Evolutionary conservation across 2,888 invertebrate genomes (phyloP).

Genomic region (Euplagia quadripunctaria): DNA sequence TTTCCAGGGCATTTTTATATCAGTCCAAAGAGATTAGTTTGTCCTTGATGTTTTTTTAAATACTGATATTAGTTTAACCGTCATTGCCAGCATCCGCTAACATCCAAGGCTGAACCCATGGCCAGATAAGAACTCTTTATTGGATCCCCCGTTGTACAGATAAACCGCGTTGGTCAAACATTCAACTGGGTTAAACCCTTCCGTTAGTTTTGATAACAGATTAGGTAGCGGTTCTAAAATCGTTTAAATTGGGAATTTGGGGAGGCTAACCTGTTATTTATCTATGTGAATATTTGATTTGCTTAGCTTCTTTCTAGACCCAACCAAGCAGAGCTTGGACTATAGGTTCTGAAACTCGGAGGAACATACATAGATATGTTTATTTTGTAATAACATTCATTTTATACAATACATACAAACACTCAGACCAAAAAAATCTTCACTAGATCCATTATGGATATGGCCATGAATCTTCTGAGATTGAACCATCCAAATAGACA

Average conservation of each 20-base stretch:
- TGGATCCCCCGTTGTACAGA: conserved; percentile 63
- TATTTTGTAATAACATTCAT: too few relatives aligned
- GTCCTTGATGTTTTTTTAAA: conserved; percentile 34
- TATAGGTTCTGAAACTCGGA: too few relatives aligned
- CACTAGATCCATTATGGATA: too few relatives aligned
- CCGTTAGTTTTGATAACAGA: conserved; percentile 58
- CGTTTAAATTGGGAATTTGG: not conserved
- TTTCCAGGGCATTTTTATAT: not conserved
- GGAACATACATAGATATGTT: too few relatives aligned
- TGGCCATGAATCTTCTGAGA: too few relatives aligned
- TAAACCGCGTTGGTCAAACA: conserved; percentile 68
- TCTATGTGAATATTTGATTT: not conserved
- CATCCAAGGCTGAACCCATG: conserved; percentile 71
- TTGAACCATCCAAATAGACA: too few relatives aligned
- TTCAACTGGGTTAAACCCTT: conserved; percentile 73
- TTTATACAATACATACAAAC: too few relatives aligned
- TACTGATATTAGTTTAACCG: conserved; percentile 59
- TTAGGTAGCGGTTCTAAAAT: conserved; percentile 8
- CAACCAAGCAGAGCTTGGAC: too few relatives aligned
- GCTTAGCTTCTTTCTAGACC: not conserved
- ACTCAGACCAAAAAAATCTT: too few relatives aligned
- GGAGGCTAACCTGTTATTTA: not conserved
- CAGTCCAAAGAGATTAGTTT: not conserved
- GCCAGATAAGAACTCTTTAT: conserved; percentile 69
- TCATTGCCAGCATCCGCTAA: conserved; percentile 71